These are phyloP conservation scores for Glossophaga mutica DNA, from an alignment of 2,797 vertebrate species.

Conservation along the genomic window DNA sequence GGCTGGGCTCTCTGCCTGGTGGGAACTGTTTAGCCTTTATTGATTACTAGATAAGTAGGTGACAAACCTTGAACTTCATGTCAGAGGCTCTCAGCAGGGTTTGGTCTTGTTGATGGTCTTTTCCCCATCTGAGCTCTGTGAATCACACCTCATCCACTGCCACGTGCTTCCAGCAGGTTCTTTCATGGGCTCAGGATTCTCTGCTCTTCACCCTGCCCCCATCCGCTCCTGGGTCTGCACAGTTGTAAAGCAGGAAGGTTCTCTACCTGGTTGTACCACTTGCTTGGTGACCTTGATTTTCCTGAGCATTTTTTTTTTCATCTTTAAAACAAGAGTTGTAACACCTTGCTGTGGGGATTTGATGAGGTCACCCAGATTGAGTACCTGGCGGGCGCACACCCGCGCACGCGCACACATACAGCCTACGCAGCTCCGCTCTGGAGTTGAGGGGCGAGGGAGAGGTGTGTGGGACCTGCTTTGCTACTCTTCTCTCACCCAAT, in stretches of 20 bases:
- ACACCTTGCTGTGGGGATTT: background rate
- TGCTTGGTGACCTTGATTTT: background rate
- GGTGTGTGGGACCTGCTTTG: conserved; percentile 43
- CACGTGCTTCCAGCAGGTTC: background rate
- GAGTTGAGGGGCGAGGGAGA: background rate
- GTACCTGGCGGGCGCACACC: background rate
- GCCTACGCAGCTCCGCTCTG: background rate
- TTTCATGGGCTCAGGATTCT: background rate
- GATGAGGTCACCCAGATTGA: background rate
- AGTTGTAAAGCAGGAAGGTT: background rate
- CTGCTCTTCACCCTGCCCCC: background rate
- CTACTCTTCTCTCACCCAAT: conserved; percentile 63
- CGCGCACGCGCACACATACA: background rate
- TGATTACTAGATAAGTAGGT: conserved; percentile 83
- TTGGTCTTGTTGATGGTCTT: background rate
- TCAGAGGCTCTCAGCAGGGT: conserved; percentile 65
- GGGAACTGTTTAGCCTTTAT: conserved; percentile 85
- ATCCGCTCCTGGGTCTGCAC: background rate
- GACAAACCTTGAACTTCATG: conserved; percentile 84
- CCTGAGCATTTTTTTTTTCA: conserved; percentile 11
- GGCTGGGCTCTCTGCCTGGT: conserved; percentile 74
- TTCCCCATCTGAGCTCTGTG: background rate
- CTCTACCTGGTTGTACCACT: background rate
- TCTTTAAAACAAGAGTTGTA: background rate
- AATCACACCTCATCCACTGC: background rate